Percentiles rank a stretch among this genome's conserved stretches.
phyloP scores from a whole-genome alignment of 37 sponge, comb jelly and placozoan genomes.

The Aplysina aerophoba region DNA sequence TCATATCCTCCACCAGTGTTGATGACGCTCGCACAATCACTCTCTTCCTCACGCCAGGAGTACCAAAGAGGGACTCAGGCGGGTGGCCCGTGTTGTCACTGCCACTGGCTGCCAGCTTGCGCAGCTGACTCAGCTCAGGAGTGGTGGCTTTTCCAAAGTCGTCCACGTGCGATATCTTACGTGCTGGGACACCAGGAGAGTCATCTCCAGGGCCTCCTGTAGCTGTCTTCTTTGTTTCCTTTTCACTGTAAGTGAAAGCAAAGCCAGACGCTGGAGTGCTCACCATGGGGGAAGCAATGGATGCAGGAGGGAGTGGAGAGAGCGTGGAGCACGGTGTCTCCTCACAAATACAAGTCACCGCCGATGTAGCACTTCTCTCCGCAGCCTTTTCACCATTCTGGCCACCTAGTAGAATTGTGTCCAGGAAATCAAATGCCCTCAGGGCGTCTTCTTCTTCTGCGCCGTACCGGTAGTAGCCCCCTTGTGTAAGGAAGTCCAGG shows the following conservation, averaged over 20 bases:
- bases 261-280: not conserved
- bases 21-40: conserved; percentile 9
- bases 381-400: not conserved
- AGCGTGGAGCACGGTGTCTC: too few species aligned
- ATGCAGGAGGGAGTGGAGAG: not conserved
- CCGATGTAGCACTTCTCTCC: too few species aligned
- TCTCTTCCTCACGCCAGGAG: conserved; percentile 9
- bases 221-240: too few species aligned
- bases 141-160: not conserved
- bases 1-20: not conserved
- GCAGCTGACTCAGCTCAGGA: not conserved
- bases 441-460: conserved; percentile 11
- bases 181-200: not conserved
- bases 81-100: not conserved
- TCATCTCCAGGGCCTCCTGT: too few species aligned
- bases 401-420: not conserved
- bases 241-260: too few species aligned
- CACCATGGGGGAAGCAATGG: not conserved
- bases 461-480: conserved; percentile 8
- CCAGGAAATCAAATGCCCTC: conserved; percentile 2
- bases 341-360: too few species aligned
- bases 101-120: not conserved
- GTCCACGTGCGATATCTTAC: not conserved
- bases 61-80: not conserved
- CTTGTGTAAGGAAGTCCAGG: not conserved